These are phyloP conservation scores for Lipophrys pholis DNA, from an alignment of 2,113 vertebrate species.

Conservation along the genomic window DNA sequence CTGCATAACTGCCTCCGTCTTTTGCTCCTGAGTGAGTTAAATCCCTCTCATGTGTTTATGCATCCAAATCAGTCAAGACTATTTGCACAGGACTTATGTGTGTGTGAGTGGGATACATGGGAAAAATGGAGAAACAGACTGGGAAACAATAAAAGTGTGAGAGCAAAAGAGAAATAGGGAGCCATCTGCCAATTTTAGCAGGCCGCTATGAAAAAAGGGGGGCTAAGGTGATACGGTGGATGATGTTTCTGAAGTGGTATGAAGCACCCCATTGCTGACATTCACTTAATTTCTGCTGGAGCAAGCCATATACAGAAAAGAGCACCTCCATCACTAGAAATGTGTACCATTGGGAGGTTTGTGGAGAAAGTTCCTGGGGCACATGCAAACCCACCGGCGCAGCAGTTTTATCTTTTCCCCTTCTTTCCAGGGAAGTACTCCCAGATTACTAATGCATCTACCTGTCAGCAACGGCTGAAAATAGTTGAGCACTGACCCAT, in stretches of 20 bases:
- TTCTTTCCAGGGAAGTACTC: slow-evolving; percentile 69
- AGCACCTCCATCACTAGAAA: slow-evolving; percentile 58
- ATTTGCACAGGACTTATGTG: slow-evolving; percentile 29
- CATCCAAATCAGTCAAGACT: slow-evolving; percentile 12
- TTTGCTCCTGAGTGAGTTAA: slow-evolving; percentile 22
- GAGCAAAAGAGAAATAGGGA: slow-evolving; percentile 41
- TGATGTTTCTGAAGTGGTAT: slow-evolving; percentile 41
- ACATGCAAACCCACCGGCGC: slow-evolving; percentile 63
- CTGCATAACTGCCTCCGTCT: slow-evolving; percentile 10
- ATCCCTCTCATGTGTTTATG: slow-evolving; percentile 10
- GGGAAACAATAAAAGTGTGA: slow-evolving; percentile 37
- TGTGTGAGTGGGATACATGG: not conserved
- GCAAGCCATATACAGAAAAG: slow-evolving; percentile 55
- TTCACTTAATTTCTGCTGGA: slow-evolving; percentile 54
- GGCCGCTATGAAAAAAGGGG: slow-evolving; percentile 27
- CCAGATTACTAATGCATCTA: slow-evolving; percentile 80
- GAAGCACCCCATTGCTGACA: slow-evolving; percentile 23
- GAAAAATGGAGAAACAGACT: slow-evolving; percentile 29
- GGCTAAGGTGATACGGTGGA: slow-evolving; percentile 19
- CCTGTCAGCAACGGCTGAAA: slow-evolving; percentile 77
- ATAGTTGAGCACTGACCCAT: slow-evolving; percentile 80
- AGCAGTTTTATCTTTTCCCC: slow-evolving; percentile 72
- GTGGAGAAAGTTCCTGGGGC: slow-evolving; percentile 61
- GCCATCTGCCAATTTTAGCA: slow-evolving; percentile 65
- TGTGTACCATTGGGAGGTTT: slow-evolving; percentile 56